These are phyloP conservation scores for Drymodes brunneopygia DNA, from an alignment of 2,113 vertebrate species.

Conservation along the genomic window DNA sequence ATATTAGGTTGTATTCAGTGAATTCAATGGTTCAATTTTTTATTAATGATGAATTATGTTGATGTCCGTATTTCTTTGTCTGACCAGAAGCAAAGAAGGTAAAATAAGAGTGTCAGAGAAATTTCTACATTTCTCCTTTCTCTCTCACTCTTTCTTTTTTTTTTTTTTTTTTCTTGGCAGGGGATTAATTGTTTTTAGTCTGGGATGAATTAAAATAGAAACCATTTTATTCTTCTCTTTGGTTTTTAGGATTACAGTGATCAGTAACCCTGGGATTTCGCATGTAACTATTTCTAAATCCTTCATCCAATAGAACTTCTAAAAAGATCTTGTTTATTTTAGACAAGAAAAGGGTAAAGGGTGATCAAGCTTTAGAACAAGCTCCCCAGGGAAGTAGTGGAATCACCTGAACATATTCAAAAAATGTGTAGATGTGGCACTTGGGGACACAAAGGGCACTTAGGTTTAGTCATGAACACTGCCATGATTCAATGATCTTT, in stretches of 20 bases:
- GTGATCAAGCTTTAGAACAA: background rate
- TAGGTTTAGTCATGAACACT: background rate
- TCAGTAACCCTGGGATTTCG: background rate
- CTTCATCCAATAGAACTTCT: background rate
- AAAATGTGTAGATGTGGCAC: background rate
- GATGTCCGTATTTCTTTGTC: background rate
- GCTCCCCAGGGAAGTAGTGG: background rate
- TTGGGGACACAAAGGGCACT: rapidly evolving
- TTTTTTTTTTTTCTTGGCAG: rapidly evolving
- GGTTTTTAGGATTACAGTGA: background rate
- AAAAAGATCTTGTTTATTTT: background rate
- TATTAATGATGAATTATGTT: background rate
- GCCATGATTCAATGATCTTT: background rate
- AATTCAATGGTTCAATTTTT: background rate
- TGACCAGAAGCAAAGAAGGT: background rate
- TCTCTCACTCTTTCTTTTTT: rapidly evolving
- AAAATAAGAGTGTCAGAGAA: background rate
- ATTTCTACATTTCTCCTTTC: background rate
- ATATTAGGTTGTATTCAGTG: background rate
- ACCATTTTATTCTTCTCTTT: background rate
- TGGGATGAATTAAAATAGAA: background rate
- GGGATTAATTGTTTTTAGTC: background rate
- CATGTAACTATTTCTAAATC: background rate
- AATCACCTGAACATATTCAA: background rate
- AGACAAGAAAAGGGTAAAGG: background rate